Percentiles rank a stretch among this genome's conserved stretches.
Conservation (phyloP, 1,140 invertebrate species). For the Euglossa dilemma region DNA sequence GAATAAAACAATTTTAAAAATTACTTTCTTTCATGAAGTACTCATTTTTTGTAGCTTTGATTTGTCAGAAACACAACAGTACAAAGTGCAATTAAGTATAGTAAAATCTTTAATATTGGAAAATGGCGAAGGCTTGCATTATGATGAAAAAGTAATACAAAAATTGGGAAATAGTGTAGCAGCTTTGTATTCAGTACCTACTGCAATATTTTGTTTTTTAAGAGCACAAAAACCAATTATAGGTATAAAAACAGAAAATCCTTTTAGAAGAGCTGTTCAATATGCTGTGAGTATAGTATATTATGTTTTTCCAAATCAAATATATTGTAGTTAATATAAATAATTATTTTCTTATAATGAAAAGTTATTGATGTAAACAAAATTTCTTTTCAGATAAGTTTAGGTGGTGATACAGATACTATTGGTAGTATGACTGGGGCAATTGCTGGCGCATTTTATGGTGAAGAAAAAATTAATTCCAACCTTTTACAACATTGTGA, state of each 20-base stretch:
- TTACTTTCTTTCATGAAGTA: conserved; percentile 32
- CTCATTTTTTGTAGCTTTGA: conserved; percentile 69
- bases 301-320: background rate
- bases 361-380: background rate
- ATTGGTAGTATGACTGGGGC: conserved; percentile 91
- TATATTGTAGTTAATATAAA: background rate
- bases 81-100: conserved; percentile 81
- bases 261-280: conserved; percentile 86
- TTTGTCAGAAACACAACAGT: conserved; percentile 76
- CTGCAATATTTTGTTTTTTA: conserved; percentile 90
- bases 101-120: conserved; percentile 81
- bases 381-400: conserved; percentile 84
- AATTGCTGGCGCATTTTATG: conserved; percentile 89
- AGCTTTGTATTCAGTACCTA: conserved; percentile 89
- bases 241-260: conserved; percentile 83
- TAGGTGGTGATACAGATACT: conserved; percentile 92
- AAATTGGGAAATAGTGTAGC: conserved; percentile 85
- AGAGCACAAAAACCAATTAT: conserved; percentile 84
- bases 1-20: conserved; percentile 11
- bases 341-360: background rate
- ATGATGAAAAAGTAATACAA: conserved; percentile 83
- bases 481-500: conserved; percentile 86
- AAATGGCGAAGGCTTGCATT: conserved; percentile 71
- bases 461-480: conserved; percentile 84
- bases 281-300: conserved; percentile 74